Evolutionary conservation across 2,888 invertebrate genomes (phyloP).

Genomic region (Ormia ochracea): DNA sequence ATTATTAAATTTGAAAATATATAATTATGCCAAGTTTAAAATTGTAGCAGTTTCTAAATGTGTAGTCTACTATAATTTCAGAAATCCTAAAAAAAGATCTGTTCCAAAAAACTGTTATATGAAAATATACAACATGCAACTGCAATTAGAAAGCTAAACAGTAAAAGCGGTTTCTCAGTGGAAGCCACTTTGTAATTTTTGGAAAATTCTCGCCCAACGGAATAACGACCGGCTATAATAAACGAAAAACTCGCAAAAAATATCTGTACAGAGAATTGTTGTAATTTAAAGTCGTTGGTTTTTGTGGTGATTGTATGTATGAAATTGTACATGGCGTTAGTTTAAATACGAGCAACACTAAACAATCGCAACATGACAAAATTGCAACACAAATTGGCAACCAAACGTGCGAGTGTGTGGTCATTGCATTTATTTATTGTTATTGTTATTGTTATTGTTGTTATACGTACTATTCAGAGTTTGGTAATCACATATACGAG

Average conservation of each 20-base stretch:
- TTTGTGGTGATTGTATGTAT: conserved; percentile 53
- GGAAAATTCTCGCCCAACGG: neutral
- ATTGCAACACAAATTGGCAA: conserved; percentile 54
- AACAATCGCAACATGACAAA: conserved; percentile 34
- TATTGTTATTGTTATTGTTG: neutral
- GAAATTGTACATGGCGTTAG: conserved; percentile 46
- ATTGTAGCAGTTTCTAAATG: neutral
- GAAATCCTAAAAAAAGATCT: neutral
- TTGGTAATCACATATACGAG: conserved; percentile 6
- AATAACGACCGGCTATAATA: neutral
- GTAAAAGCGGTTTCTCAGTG: conserved; percentile 37
- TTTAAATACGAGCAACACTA: conserved; percentile 36
- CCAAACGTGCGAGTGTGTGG: conserved; percentile 55
- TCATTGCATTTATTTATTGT: neutral
- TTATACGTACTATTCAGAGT: conserved; percentile 8
- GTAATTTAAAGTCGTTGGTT: conserved; percentile 62
- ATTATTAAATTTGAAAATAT: no score
- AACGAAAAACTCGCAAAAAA: conserved; percentile 18
- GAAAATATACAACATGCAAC: conserved; percentile 10
- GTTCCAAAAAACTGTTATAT: neutral
- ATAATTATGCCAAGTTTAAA: neutral
- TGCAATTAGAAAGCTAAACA: conserved; percentile 43
- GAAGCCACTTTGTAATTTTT: conserved; percentile 36
- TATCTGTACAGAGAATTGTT: conserved; percentile 23
- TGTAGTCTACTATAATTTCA: neutral